A percentile compares a stretch with the other conserved stretches of the same genome.
phyloP scores from a whole-genome alignment of 2,797 vertebrate species.

The Acridotheres tristis region DNA sequence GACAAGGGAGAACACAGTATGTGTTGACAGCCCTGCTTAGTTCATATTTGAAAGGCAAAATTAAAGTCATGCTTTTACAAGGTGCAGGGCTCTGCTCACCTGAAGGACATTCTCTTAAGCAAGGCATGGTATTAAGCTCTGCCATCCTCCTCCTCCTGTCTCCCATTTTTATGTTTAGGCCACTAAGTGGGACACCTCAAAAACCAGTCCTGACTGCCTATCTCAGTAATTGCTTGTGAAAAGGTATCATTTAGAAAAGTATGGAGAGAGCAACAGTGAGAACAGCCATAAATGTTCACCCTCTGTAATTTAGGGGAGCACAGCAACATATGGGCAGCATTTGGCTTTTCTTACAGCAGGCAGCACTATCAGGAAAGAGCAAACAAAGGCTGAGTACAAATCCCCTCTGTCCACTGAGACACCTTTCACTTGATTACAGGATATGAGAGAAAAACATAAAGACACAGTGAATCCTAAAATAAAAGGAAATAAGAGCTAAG shows the following conservation, averaged over 20 bases:
- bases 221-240: slow-evolving; percentile 61
- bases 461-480: neutral
- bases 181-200: slow-evolving; percentile 55
- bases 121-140: slow-evolving; percentile 35
- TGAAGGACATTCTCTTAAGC: slow-evolving; percentile 64
- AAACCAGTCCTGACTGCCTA: slow-evolving; percentile 18
- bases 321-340: slow-evolving; percentile 17
- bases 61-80: slow-evolving; percentile 71
- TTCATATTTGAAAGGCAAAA: slow-evolving; percentile 72
- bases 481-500: neutral
- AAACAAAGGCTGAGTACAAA: slow-evolving; percentile 53
- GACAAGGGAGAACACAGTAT: slow-evolving; percentile 64
- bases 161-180: slow-evolving; percentile 21
- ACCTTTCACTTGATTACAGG: slow-evolving; percentile 48
- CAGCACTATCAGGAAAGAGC: slow-evolving; percentile 16
- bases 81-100: slow-evolving; percentile 38
- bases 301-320: slow-evolving; percentile 48
- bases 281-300: slow-evolving; percentile 27
- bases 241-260: slow-evolving; percentile 56
- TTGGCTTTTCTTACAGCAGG: slow-evolving; percentile 49
- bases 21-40: slow-evolving; percentile 62
- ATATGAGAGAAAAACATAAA: slow-evolving; percentile 50
- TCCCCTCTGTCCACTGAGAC: slow-evolving; percentile 6
- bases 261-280: slow-evolving; percentile 33
- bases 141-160: slow-evolving; percentile 16